phyloP scores from a whole-genome alignment of 2,113 vertebrate genomes.

The Gnathonemus echidnorhynchus region DNA sequence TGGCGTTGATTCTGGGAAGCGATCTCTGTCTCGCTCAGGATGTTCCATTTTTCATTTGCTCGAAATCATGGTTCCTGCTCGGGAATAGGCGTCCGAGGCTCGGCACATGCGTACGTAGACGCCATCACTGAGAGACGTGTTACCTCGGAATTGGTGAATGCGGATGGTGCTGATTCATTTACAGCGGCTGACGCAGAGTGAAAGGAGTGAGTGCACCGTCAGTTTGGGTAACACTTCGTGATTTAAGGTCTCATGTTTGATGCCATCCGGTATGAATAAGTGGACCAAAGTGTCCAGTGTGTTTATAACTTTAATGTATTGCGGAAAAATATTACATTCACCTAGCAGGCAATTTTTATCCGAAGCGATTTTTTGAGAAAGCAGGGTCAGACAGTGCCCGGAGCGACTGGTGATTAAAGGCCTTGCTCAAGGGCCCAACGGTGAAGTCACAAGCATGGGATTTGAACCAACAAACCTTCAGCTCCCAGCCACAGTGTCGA shows the following conservation, averaged over 20 bases:
- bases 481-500: neutral
- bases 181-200: neutral
- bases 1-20: neutral
- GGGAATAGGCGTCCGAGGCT: neutral
- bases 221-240: neutral
- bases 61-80: neutral
- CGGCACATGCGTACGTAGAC: neutral
- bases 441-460: neutral
- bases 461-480: neutral
- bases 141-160: neutral
- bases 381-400: neutral
- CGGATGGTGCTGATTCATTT: neutral
- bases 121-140: neutral
- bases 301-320: neutral
- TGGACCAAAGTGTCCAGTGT: neutral
- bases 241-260: neutral
- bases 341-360: neutral
- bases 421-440: neutral
- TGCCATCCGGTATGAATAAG: neutral
- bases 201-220: neutral
- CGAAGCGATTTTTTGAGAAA: neutral
- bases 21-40: neutral
- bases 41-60: neutral
- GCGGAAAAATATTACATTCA: neutral
- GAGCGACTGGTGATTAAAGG: neutral